phyloP scores from a whole-genome alignment of 2,797 vertebrate genomes.

The Sebastes ruberrimus region DNA sequence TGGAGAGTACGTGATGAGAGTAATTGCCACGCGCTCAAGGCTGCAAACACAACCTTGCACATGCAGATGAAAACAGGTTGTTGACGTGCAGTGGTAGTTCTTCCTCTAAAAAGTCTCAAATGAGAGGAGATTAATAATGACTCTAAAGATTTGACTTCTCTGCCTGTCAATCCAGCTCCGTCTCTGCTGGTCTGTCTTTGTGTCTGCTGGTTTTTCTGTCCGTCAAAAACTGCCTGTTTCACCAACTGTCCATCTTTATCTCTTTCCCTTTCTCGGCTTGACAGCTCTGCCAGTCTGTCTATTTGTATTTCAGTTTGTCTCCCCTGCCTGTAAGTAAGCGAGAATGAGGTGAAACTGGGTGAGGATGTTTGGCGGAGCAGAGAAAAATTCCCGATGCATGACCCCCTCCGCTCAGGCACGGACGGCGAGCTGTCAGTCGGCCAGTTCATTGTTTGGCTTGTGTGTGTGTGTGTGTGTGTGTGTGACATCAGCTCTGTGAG shows the following conservation, averaged over 20 bases:
- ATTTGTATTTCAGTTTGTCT: constrained; percentile 63
- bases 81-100: not conserved
- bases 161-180: constrained; percentile 13
- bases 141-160: not conserved
- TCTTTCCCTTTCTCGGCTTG: constrained; percentile 16
- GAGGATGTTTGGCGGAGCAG: constrained; percentile 61
- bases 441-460: constrained; percentile 64
- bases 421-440: constrained; percentile 57
- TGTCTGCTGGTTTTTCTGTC: constrained; percentile 10
- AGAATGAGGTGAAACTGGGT: constrained; percentile 58
- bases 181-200: constrained; percentile 1
- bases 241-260: constrained; percentile 44
- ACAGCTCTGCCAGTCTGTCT: constrained; percentile 56
- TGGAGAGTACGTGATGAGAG: constrained; percentile 5
- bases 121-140: constrained; percentile 2
- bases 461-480: constrained; percentile 26
- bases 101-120: not conserved
- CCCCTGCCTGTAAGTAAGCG: constrained; percentile 42
- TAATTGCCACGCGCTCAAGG: constrained; percentile 18
- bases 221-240: constrained; percentile 15
- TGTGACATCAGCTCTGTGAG: constrained; percentile 33
- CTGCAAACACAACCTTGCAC: constrained; percentile 12
- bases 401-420: constrained; percentile 33
- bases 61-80: constrained; percentile 15
- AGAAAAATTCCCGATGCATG: constrained; percentile 63